Base-by-base conservation (phyloP, 2,888 invertebrate species). In the Amiota minor region DNA sequence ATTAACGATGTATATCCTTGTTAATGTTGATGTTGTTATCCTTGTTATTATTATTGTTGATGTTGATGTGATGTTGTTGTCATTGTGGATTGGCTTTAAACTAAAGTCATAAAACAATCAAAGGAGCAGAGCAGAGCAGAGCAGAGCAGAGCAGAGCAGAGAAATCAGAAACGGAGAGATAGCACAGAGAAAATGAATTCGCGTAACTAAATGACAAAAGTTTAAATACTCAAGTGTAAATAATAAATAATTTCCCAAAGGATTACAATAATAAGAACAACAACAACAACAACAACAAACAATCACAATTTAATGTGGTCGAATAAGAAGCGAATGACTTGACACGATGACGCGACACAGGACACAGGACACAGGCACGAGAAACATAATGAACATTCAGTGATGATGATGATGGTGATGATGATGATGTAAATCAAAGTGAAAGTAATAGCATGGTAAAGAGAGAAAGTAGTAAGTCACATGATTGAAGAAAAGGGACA, bases 161-260 rank as follows among this genome's bases (percentile, higher is more conserved):
- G 3, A 3, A 23, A 3, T 2, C 2, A 23, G 23, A 35, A 6
- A 35, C 6, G 6, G 35, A 35, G 35, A 35, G 4, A 35, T 35
- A 35, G 35, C 35, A 8, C 6, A 35, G 35, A 35, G 35, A 35
- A 35, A 35, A 35, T 35, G 35, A 35, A 35, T 35, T 35, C 45
- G 64, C 46, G 64, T 18, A 46, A 14, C 18, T 75, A 76, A 74
- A 76, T 74, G 69, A 77, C 72, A 74, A 59, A 77, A 77, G 77
- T 77, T 77, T 74, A 71, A 68, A 69, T 70, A 71, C 77, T 72
- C 77, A 71, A 74, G 74, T 77, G 74, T 77, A 77, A 77, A 77
- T 77, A 76, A 77, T 77, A 74, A 77, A 74, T 77, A 74, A 76
- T 77, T 77, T 74, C 77, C 73, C 77, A 74, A 74, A 77, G 74